Base-by-base conservation (phyloP, 2,888 invertebrate species). In the Acleris literana region DNA sequence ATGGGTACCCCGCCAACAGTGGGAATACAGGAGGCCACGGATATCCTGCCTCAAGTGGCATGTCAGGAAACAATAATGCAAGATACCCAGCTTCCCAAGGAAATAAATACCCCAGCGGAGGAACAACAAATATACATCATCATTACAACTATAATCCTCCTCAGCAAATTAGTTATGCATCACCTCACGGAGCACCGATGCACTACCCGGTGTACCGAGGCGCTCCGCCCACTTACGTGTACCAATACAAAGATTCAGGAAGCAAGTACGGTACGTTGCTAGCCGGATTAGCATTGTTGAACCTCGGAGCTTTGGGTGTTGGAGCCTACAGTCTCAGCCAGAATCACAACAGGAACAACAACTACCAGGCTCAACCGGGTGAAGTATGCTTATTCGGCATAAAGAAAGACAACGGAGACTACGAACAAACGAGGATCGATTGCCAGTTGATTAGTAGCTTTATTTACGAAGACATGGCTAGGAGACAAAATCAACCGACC, bases 121-220 rank as follows among this genome's bases (percentile, higher is more conserved):
- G 65, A 29, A 66, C 71, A 2, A 71, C 69, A 9, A 68, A 68
- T 39, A 52, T 69, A 51, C 68, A 71, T 53, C 60, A 72, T 39
- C 70, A 72, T 43, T 71, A 72, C 62, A 67, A 71, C 53, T 73
- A 73, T 54, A 71, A 49, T 48, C 72, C 72, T 17, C 72, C 72
- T 13, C 71, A 70, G 49, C 71, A 73, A 64, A 73, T 73, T 54
- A 64, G 49, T 11, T 71, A 71, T 56, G 59, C 68, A 6, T 68
- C 71, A 16, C 53, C 64, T 11, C 66, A 66, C 25, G 72, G 73
- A 17, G 73, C 68, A 3, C 43, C 73, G 9, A 49, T 66, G 44
- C 62, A 22, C 44, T 73, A 73, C 51, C 71, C 71, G 3, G 68
- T 70, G 22, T 73, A 72, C 66, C 71, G 60, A 22, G 71, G 72